Conservation (phyloP, 2,113 vertebrate genomes). For the rat (Rattus norvegicus) region GRCr8 NC_086030.1:40698501-40699000, state of each 20-base stretch:
- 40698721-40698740: slow-evolving; percentile 75
- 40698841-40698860: slow-evolving; percentile 1
- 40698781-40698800: slow-evolving; percentile 72
- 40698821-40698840: slow-evolving; percentile 46
- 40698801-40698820: background rate
- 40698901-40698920: slow-evolving; percentile 24
- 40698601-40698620: background rate
- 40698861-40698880: background rate
- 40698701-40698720: slow-evolving; percentile 79
- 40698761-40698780: slow-evolving; percentile 39
- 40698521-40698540: slow-evolving; percentile 52
- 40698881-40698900: background rate
- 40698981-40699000: slow-evolving; percentile 49
- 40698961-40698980: slow-evolving; percentile 75
- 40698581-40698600: slow-evolving; percentile 68
- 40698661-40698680: slow-evolving; percentile 76
- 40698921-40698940: slow-evolving; percentile 74
- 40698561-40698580: slow-evolving; percentile 56
- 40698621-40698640: background rate
- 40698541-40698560: slow-evolving; percentile 57
- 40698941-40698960: slow-evolving; percentile 78
- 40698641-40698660: slow-evolving; percentile 73
- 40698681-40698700: slow-evolving; percentile 67
- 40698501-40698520: slow-evolving; percentile 25
- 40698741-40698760: slow-evolving; percentile 69